A percentile compares a stretch with the other conserved stretches of the same genome.
Evolutionary conservation across 2,797 vertebrate species (phyloP).

Genomic region (Tangara arthus): DNA sequence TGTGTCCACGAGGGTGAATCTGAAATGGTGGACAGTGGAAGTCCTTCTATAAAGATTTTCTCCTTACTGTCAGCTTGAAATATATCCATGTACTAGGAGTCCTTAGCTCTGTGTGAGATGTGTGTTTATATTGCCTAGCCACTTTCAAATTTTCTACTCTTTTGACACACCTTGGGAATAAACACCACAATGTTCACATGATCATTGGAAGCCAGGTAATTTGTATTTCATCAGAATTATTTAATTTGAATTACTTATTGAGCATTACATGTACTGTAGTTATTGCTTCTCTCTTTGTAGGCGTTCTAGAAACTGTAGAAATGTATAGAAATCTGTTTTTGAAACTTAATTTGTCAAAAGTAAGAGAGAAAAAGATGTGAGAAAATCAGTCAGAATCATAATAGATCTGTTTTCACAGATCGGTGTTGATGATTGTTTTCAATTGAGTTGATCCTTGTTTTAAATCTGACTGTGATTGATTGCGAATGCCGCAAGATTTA

Average conservation of each 20-base stretch:
- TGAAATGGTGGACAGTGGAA: not conserved
- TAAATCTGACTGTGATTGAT: not conserved
- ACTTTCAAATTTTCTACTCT: not conserved
- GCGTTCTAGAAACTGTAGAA: not conserved
- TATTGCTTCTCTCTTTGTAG: not conserved
- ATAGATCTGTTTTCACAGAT: not conserved
- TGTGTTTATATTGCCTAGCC: not conserved
- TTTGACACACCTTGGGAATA: not conserved
- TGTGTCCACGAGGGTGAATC: not conserved
- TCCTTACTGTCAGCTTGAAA: not conserved
- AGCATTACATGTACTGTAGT: not conserved
- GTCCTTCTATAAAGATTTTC: not conserved
- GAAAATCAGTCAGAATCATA: not conserved
- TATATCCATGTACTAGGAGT: not conserved
- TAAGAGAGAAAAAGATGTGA: not conserved
- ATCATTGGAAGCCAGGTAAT: not conserved
- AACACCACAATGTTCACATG: not conserved
- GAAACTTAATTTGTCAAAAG: not conserved
- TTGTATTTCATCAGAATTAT: not conserved
- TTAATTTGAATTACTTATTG: not conserved
- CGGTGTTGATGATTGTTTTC: not conserved
- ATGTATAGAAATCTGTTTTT: not conserved
- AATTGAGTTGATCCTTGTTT: not conserved
- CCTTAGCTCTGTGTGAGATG: not conserved
- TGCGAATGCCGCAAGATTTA: not conserved